Evolutionary conservation across 2,888 invertebrate species (phyloP).

Genomic region (Danaus chrysippus): DNA sequence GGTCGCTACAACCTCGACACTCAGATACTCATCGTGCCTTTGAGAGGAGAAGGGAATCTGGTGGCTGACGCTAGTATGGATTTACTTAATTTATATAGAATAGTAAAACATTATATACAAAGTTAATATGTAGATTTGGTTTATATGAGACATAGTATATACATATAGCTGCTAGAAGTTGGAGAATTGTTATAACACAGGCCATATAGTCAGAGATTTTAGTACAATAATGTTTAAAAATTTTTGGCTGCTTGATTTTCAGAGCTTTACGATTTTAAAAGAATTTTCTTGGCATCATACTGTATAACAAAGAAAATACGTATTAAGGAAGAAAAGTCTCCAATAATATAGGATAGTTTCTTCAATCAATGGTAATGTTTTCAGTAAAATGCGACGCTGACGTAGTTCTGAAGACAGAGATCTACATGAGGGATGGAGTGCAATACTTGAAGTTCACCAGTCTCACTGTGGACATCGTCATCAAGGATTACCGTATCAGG

Average conservation of each 20-base stretch:
- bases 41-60: slow-evolving; percentile 79
- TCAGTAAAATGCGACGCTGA: slow-evolving; percentile 76
- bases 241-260: no score
- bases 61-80: slow-evolving; percentile 76
- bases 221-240: no score
- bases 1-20: slow-evolving; percentile 80
- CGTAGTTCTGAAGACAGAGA: slow-evolving; percentile 57
- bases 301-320: no score
- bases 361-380: slow-evolving; percentile 33
- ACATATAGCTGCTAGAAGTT: no score
- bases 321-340: no score
- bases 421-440: slow-evolving; percentile 56
- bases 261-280: no score
- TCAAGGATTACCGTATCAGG: slow-evolving; percentile 76
- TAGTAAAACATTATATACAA: neutral
- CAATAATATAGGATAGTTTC: no score
- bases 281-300: no score
- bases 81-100: neutral
- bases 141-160: no score
- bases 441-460: slow-evolving; percentile 71
- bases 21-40: slow-evolving; percentile 74
- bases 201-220: no score
- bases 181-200: no score
- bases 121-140: no score
- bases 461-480: slow-evolving; percentile 70